Conservation (phyloP, 2,888 invertebrate species). For the Limnephilus auricula region DNA sequence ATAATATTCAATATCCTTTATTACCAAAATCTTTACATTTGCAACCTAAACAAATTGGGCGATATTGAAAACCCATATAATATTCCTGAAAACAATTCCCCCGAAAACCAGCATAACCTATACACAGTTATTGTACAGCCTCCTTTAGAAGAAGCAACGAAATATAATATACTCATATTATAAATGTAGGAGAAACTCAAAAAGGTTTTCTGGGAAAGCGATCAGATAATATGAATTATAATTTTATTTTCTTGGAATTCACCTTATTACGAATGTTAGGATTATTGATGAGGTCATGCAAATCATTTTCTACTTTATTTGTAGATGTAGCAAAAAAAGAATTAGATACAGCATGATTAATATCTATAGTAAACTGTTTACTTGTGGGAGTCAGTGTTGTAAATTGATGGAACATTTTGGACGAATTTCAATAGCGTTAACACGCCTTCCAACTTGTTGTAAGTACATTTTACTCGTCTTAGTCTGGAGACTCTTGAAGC, state of each 20-base stretch:
- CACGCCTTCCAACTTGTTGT: neutral
- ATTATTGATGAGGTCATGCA: neutral
- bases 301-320: neutral
- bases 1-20: neutral
- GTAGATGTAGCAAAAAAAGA: neutral
- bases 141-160: neutral
- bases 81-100: neutral
- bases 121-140: neutral
- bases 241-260: neutral
- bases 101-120: neutral
- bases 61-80: conserved; percentile 2
- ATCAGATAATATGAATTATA: neutral
- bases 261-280: neutral
- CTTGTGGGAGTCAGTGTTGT: neutral
- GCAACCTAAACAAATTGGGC: neutral
- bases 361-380: neutral
- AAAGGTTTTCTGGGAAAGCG: neutral
- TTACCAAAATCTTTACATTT: neutral
- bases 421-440: neutral
- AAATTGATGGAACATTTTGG: neutral
- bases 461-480: neutral
- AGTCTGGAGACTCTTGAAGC: neutral
- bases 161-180: neutral
- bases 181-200: neutral
- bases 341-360: neutral